Percentiles rank a stretch among this genome's conserved stretches.
phyloP scores from a whole-genome alignment of 2,113 vertebrate genomes.

The Motacilla alba region DNA sequence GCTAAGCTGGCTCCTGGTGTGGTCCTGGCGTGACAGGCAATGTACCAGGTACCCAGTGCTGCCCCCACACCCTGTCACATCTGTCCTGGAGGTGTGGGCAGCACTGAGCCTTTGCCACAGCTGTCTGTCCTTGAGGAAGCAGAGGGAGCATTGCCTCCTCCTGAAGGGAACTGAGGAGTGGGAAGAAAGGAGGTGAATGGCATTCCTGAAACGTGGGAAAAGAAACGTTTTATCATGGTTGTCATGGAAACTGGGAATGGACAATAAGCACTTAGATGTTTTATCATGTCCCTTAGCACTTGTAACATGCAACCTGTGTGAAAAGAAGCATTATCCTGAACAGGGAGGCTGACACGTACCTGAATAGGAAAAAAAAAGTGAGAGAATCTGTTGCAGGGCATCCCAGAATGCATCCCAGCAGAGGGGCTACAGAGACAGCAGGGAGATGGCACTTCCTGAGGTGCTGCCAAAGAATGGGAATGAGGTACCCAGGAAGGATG shows the following conservation, averaged over 20 bases:
- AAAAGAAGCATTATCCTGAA: background rate
- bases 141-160: background rate
- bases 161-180: background rate
- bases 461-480: background rate
- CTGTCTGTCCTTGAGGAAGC: background rate
- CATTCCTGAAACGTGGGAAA: slow-evolving; percentile 23
- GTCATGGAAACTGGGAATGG: slow-evolving; percentile 37
- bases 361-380: background rate
- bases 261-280: slow-evolving; percentile 35
- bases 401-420: background rate
- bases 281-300: slow-evolving; percentile 13
- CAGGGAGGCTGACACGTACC: background rate
- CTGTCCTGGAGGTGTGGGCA: background rate
- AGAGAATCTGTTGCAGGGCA: background rate
- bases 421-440: background rate
- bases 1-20: background rate
- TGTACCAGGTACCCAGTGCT: background rate
- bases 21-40: background rate
- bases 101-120: background rate
- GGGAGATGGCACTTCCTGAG: background rate
- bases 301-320: background rate
- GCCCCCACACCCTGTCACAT: background rate
- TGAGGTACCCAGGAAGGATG: background rate
- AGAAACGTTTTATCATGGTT: slow-evolving; percentile 22
- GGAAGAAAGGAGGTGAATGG: slow-evolving; percentile 11